These are phyloP conservation scores for Tipula lateralis DNA, from an alignment of 2,888 invertebrate species.

Conservation along the genomic window DNA sequence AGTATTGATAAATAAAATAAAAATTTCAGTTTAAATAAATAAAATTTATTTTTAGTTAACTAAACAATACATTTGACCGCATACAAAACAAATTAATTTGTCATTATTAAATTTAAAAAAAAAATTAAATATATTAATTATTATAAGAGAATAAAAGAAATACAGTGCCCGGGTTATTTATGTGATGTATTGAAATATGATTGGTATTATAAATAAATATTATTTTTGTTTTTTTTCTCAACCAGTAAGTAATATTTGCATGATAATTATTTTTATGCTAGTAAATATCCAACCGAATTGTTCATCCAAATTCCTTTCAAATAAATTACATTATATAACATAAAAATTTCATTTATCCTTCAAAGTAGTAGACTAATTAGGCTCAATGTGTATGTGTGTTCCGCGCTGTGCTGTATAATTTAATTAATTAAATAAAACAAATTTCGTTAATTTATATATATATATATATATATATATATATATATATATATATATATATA, in stretches of 20 bases:
- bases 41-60: constrained; percentile 30
- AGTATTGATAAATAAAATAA: neutral
- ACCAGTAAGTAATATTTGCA: neutral
- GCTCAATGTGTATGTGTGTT: neutral
- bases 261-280: neutral
- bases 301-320: constrained; percentile 31
- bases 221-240: neutral
- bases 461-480: no score
- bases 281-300: neutral
- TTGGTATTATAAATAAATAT: neutral
- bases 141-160: constrained; percentile 7
- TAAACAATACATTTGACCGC: constrained; percentile 36
- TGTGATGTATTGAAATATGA: neutral
- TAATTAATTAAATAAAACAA: neutral
- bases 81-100: neutral
- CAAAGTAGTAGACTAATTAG: neutral
- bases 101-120: neutral
- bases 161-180: constrained; percentile 24
- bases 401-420: neutral
- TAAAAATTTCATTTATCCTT: neutral
- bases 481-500: no score
- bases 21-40: constrained; percentile 25
- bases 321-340: neutral
- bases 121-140: neutral
- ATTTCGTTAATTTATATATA: no score